Evolutionary conservation across 2,888 invertebrate genomes (phyloP), one percentile per base, ranked within the genome.

Genomic region (Drosophila falleni): DNA sequence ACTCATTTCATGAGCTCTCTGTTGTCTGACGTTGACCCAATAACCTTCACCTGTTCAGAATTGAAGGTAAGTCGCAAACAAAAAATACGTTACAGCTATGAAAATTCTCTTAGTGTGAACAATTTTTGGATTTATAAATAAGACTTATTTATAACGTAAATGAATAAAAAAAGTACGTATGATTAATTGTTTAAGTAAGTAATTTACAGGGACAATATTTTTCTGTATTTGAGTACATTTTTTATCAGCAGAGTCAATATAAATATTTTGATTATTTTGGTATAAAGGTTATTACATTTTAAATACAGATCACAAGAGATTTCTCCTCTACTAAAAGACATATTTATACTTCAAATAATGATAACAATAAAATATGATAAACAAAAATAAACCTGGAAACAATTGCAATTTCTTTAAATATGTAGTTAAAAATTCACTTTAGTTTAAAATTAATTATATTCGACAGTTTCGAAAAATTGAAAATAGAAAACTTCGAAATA

Each of bases 1-100:
- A 71, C 64, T 71, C 68, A 81, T 51, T 60, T 56, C 42, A 23
- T 16, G 10, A 8, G 15, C 19, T 37, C 19, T 46, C 23, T 44
- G 31, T 44, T 84, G 81, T 78, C 71, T 78, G 82, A 62, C 87
- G 74, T 85, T 83, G 79, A 85, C 88, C 85, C 50, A 72, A 33
- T 72, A 70, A 83, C 89, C 84, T 84, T 88, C 62, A 60, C 56
- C 29, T 23, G 47, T 3, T 1, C 13, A 1, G 13, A 49, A 26
- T 5, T 10, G 3, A 56, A 33, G 29, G 35, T 41, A n/a, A n/a
- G n/a, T n/a, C n/a, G n/a, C n/a, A n/a, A 11, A n/a, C 23, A 31
- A 9, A 19, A 37, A 39, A 29, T 5, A 49, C 15, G 15, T 42
- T 11, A 29, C 15, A 41, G 42, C 19, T 37, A 23, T 39, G 41